Evolutionary conservation across 2,113 vertebrate genomes (phyloP).

Genomic region (Progne subis): DNA sequence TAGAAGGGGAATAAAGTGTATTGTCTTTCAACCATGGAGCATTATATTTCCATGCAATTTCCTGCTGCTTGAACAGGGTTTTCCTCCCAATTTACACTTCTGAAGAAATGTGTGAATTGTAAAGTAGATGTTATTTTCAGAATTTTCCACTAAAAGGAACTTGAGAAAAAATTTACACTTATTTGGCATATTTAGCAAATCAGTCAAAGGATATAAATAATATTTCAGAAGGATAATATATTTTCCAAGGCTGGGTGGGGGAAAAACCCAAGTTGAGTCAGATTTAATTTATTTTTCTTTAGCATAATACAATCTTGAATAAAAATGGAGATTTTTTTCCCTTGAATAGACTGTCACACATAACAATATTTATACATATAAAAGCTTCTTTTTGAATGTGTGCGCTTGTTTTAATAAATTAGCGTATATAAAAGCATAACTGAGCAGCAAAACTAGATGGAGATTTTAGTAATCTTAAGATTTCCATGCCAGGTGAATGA

Average conservation of each 20-base stretch:
- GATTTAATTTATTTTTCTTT: neutral
- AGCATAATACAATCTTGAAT: neutral
- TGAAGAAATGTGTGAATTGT: neutral
- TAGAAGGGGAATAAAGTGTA: neutral
- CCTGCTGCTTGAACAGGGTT: neutral
- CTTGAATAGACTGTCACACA: neutral
- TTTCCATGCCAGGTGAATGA: neutral
- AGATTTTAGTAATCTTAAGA: neutral
- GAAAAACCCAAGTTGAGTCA: neutral
- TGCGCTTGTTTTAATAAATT: neutral
- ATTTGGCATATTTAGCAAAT: neutral
- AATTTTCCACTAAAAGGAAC: neutral
- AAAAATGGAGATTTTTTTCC: neutral
- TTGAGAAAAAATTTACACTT: neutral
- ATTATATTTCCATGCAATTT: neutral
- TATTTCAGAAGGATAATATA: neutral
- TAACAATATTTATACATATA: neutral
- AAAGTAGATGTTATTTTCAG: neutral
- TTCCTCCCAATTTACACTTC: neutral
- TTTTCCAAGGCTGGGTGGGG: neutral
- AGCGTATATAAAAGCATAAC: neutral
- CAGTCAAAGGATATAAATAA: neutral
- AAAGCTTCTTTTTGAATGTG: neutral
- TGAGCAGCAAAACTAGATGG: neutral
- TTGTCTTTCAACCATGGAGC: neutral